Conservation (phyloP, 2,113 vertebrate species). For the Gymnarchus niloticus region DNA sequence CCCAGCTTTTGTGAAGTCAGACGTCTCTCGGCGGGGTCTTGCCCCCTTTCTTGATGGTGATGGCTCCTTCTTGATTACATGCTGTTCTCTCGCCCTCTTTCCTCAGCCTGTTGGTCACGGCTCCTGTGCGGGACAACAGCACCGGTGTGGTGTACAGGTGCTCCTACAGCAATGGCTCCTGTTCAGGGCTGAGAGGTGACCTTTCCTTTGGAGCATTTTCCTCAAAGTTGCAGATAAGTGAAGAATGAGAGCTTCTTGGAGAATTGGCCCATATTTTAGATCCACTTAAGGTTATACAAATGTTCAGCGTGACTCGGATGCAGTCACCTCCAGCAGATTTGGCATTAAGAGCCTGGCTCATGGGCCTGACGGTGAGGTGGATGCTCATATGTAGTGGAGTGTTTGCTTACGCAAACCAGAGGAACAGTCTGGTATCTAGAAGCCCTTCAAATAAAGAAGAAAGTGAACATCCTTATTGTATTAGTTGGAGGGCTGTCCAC, state of each 20-base stretch:
- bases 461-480: neutral
- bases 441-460: neutral
- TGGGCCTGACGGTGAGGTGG: too few species aligned
- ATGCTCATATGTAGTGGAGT: too few species aligned
- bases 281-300: too few species aligned
- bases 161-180: slow-evolving; percentile 26
- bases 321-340: too few species aligned
- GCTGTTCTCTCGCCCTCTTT: neutral
- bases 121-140: slow-evolving; percentile 29
- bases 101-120: slow-evolving; percentile 40
- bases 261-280: too few species aligned
- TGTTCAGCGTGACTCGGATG: too few species aligned
- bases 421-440: neutral
- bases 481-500: too few species aligned
- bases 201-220: neutral
- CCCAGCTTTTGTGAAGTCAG: neutral
- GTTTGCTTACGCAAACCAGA: neutral
- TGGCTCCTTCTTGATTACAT: neutral
- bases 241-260: too few species aligned
- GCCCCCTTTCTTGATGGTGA: neutral
- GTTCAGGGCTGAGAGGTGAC: slow-evolving; percentile 34
- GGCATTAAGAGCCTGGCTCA: too few species aligned
- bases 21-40: neutral
- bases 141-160: slow-evolving; percentile 39
- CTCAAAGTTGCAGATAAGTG: neutral